Evolutionary conservation across 2,888 invertebrate species (phyloP).

Genomic region (Drosophila paranaensis): DNA sequence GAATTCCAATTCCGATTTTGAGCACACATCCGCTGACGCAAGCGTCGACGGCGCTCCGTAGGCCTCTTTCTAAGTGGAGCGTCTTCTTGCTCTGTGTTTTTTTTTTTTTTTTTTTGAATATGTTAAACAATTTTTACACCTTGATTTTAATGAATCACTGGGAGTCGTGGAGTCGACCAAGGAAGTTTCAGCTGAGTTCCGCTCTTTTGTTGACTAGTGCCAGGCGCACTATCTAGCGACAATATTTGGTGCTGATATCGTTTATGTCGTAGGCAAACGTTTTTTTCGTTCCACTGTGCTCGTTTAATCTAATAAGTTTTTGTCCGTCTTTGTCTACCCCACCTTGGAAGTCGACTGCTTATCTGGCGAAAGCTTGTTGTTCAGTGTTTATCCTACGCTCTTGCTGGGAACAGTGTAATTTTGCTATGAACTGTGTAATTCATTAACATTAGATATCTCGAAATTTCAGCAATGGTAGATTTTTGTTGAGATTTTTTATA

Average conservation of each 20-base stretch:
- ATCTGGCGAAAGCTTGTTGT: constrained; percentile 19
- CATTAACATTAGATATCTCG: not conserved
- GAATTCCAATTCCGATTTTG: constrained; percentile 26
- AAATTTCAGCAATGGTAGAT: not conserved
- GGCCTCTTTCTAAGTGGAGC: constrained; percentile 14
- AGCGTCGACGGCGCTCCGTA: constrained; percentile 20
- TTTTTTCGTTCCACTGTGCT: not conserved
- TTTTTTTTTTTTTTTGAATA: constrained; percentile 3
- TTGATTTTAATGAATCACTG: constrained; percentile 46
- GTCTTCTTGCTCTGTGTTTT: constrained; percentile 5
- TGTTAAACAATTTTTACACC: constrained; percentile 29
- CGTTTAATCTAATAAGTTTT: constrained; percentile 1
- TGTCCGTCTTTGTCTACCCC: constrained; percentile 4
- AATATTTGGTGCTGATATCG: constrained; percentile 20
- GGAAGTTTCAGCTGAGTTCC: not conserved
- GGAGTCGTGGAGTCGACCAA: not conserved
- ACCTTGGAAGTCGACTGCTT: constrained; percentile 3
- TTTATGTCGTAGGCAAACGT: constrained; percentile 6
- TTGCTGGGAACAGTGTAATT: not conserved
- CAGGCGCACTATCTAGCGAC: constrained; percentile 27
- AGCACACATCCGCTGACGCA: constrained; percentile 59
- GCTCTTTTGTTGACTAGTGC: not conserved
- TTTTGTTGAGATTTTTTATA: not conserved
- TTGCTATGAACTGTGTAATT: not conserved
- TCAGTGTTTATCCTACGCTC: not conserved